Evolutionary conservation across 2,113 vertebrate genomes (phyloP).

Genomic region (Callionymus lyra): DNA sequence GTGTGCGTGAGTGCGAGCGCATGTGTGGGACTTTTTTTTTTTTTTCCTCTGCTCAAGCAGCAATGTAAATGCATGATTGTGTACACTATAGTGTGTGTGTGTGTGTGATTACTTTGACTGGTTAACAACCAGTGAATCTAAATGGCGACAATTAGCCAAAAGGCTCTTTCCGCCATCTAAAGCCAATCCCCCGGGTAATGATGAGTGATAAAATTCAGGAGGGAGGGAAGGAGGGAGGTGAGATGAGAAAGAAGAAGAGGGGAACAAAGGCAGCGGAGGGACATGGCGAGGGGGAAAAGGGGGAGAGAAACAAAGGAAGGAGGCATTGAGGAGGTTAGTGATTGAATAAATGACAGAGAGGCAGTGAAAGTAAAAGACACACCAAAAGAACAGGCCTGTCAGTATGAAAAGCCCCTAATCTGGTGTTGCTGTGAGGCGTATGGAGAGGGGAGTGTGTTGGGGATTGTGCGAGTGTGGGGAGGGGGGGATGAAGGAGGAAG

Average conservation of each 20-base stretch:
- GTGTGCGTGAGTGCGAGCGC: conserved; percentile 24
- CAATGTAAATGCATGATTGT: conserved; percentile 33
- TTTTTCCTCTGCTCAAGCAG: conserved; percentile 27
- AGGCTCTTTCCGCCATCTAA: conserved; percentile 64
- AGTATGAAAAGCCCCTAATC: conserved; percentile 35
- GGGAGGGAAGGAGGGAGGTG: conserved; percentile 12
- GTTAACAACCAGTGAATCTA: conserved; percentile 70
- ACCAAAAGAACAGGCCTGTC: conserved; percentile 32
- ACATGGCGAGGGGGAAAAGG: conserved; percentile 1
- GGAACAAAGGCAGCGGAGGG: conserved; percentile 26
- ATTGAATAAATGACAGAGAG: conserved; percentile 19
- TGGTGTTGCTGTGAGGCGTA: conserved; percentile 27
- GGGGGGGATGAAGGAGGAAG: conserved; percentile 38
- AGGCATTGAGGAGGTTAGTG: conserved; percentile 6
- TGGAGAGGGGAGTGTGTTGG: conserved; percentile 12
- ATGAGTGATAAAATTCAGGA: conserved; percentile 61
- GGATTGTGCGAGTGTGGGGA: conserved; percentile 5
- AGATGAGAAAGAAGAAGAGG: conserved; percentile 17
- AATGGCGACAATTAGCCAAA: conserved; percentile 72
- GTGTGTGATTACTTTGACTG: conserved; percentile 43
- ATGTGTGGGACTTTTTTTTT: conserved; percentile 9
- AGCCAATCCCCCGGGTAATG: conserved; percentile 66
- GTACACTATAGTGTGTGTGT: conserved; percentile 14
- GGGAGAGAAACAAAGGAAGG: conserved; percentile 2
- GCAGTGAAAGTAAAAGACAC: conserved; percentile 24